A percentile compares a stretch with the other conserved stretches of the same genome.
Evolutionary conservation across 2,888 invertebrate genomes (phyloP).

Genomic region (Aelia acuminata): DNA sequence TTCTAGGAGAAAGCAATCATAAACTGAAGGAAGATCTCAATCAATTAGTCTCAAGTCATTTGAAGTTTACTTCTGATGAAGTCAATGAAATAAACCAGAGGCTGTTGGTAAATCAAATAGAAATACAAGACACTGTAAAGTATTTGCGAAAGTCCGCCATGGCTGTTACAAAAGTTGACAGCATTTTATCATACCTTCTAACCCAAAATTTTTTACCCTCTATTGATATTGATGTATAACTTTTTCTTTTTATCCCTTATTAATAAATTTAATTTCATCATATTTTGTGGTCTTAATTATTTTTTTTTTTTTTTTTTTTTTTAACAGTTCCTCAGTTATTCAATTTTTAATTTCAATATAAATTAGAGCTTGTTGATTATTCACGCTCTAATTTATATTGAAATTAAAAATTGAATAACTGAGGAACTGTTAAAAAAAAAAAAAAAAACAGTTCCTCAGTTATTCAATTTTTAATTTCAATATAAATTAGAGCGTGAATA

Average conservation of each 20-base stretch:
- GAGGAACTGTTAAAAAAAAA: too few species aligned
- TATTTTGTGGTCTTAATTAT: too few species aligned
- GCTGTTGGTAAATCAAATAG: conserved; percentile 61
- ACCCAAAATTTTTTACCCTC: conserved; percentile 42
- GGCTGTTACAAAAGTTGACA: conserved; percentile 40
- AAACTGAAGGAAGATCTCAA: conserved; percentile 61
- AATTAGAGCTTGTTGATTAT: too few species aligned
- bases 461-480: too few species aligned
- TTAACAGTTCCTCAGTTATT: too few species aligned
- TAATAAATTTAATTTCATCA: not conserved
- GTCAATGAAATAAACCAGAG: conserved; percentile 63
- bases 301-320: too few species aligned
- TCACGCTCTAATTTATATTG: too few species aligned
- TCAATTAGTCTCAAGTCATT: conserved; percentile 46
- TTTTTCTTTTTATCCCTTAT: not conserved
- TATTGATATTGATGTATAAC: conserved; percentile 21
- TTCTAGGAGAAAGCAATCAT: conserved; percentile 63
- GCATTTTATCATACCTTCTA: conserved; percentile 36
- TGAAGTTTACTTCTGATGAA: conserved; percentile 54
- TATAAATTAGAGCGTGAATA: too few species aligned
- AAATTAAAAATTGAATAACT: too few species aligned
- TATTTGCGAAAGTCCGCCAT: conserved; percentile 50
- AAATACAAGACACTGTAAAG: conserved; percentile 62
- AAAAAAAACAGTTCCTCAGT: too few species aligned
- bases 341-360: too few species aligned